phyloP scores from a whole-genome alignment of 1,140 invertebrate species.

The Helicoverpa armigera region DNA sequence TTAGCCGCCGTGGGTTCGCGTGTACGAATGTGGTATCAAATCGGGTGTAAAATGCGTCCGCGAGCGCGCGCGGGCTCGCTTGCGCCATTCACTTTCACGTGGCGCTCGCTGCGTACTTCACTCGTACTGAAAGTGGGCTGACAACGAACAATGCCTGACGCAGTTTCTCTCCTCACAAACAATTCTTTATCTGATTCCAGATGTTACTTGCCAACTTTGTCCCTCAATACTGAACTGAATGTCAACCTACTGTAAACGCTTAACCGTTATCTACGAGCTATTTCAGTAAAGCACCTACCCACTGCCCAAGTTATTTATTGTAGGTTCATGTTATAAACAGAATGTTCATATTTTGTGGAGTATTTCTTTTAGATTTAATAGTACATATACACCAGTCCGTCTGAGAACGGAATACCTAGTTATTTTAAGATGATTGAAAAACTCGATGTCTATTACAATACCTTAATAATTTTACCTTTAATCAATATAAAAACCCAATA shows the following conservation, averaged over 20 bases:
- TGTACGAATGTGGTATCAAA: constrained; percentile 70
- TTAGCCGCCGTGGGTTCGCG: constrained; percentile 61
- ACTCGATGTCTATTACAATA: background rate
- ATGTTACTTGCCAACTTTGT: constrained; percentile 29
- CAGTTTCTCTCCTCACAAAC: constrained; percentile 73
- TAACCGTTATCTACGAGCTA: too few species aligned
- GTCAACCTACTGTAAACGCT: too few species aligned
- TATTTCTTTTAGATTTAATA: too few species aligned
- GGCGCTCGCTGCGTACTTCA: constrained; percentile 63
- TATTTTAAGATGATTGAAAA: background rate
- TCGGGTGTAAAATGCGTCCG: constrained; percentile 75
- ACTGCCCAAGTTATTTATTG: too few species aligned
- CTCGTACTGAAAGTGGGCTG: constrained; percentile 80
- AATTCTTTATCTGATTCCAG: constrained; percentile 39
- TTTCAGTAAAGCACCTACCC: too few species aligned
- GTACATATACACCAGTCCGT: too few species aligned
- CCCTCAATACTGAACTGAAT: constrained; percentile 1
- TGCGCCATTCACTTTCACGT: constrained; percentile 84
- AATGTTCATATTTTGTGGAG: too few species aligned
- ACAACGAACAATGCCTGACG: constrained; percentile 75
- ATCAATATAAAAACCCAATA: background rate
- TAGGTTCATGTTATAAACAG: too few species aligned
- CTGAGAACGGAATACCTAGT: too few species aligned
- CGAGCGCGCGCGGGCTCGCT: constrained; percentile 65
- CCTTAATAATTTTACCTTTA: background rate